Evolutionary conservation across 2,113 vertebrate species (phyloP).

Genomic region (Chiloscyllium plagiosum): DNA sequence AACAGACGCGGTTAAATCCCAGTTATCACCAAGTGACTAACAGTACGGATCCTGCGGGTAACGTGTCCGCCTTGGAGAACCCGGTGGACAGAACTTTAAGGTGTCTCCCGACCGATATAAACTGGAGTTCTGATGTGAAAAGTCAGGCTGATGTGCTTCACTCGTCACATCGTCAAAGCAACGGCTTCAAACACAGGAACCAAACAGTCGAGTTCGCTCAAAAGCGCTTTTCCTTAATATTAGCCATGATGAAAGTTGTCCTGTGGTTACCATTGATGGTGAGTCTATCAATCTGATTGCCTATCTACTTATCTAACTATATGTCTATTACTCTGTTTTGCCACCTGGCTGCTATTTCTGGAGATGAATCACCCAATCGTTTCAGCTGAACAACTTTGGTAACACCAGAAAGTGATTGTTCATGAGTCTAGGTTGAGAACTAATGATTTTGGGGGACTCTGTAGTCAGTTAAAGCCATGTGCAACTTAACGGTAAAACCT

Average conservation of each 20-base stretch:
- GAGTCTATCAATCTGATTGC: conserved; percentile 45
- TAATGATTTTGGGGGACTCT: no score
- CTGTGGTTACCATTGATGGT: conserved; percentile 98
- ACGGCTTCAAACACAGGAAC: conserved; percentile 43
- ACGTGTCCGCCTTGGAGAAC: conserved; percentile 52
- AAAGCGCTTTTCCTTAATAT: conserved; percentile 85
- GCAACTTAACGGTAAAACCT: neutral
- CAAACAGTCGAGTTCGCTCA: conserved; percentile 69
- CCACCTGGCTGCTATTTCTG: neutral
- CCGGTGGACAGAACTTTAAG: conserved; percentile 57
- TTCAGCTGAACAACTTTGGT: neutral
- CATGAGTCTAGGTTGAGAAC: neutral
- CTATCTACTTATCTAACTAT: no score
- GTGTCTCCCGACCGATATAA: conserved; percentile 48
- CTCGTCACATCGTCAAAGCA: conserved; percentile 42
- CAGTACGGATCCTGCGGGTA: conserved; percentile 54
- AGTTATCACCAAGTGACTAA: conserved; percentile 58
- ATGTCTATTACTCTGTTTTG: neutral
- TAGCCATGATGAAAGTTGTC: conserved; percentile 73
- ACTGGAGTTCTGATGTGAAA: conserved; percentile 46
- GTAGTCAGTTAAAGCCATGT: neutral
- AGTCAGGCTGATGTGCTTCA: conserved; percentile 42
- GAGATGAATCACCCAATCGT: neutral
- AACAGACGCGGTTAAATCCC: conserved; percentile 51
- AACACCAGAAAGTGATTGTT: neutral